Evolutionary conservation across 2,888 invertebrate species (phyloP).

Genomic region (Acanthopleura granulata): DNA sequence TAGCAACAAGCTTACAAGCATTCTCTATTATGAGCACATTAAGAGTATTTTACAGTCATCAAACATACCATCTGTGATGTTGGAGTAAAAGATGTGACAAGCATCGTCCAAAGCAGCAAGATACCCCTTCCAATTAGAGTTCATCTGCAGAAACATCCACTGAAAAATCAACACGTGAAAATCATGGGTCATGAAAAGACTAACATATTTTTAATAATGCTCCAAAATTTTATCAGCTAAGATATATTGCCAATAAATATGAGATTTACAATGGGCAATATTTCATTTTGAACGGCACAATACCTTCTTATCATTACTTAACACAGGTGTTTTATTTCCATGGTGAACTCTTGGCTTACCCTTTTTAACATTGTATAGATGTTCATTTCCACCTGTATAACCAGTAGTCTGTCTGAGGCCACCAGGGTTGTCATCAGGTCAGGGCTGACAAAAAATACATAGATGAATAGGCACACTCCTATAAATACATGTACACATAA

Average conservation of each 20-base stretch:
- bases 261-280: too few relatives aligned
- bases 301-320: neutral
- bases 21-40: too few relatives aligned
- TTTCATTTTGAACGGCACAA: neutral
- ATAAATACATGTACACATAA: too few relatives aligned
- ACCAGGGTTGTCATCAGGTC: constrained; percentile 78
- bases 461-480: too few relatives aligned
- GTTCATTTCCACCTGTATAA: constrained; percentile 84
- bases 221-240: too few relatives aligned
- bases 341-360: constrained; percentile 41
- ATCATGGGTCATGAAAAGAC: too few relatives aligned
- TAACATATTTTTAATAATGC: too few relatives aligned
- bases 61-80: neutral
- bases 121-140: neutral
- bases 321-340: neutral
- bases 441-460: constrained; percentile 67
- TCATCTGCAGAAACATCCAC: too few relatives aligned
- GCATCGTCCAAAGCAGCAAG: neutral
- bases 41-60: too few relatives aligned
- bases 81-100: neutral
- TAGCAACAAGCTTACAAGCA: too few relatives aligned
- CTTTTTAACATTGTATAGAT: constrained; percentile 79
- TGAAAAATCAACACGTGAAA: too few relatives aligned
- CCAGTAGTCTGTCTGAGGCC: constrained; percentile 78
- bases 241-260: too few relatives aligned